Evolutionary conservation across 2,113 vertebrate genomes (phyloP), one percentile per base, ranked within the genome.

Genomic region (Cnemophilus loriae): DNA sequence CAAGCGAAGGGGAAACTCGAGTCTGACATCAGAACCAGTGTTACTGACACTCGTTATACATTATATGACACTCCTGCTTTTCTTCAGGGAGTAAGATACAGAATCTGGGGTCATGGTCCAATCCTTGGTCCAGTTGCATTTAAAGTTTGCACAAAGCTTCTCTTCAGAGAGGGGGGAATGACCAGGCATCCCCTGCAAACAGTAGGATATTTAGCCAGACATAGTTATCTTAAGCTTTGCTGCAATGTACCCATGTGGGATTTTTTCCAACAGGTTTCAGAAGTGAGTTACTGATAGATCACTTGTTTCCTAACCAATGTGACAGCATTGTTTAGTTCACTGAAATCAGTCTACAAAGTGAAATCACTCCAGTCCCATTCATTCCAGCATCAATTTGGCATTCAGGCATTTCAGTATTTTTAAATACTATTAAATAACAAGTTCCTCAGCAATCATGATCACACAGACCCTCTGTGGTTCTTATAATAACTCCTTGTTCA

Each of bases 161-260:
- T 77, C 22, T 73, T 84, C 35, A 46, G 52, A 42, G 26, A 49
- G 15, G 2, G 3, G 7, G 9, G 4, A 65, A 76, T 11, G 14
- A 28, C 24, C 63, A 84, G 69, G 26, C 14, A 61, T 16, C 9
- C 13, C 15, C 32, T 41, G 1, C 27, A 28, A 64, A 8, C 37
- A 6, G 24, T 16, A 55, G 44, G 22, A 28, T 30, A n/a, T 13
- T 59, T 39, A 70, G 16, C 27, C 67, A 88, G 39, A 55, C 13
- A 21, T 8, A 26, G 7, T 20, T 27, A 22, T 10, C 44, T 71
- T 70, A 13, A 68, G 9, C 7, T 76, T 61, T 87, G n/a, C 37
- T 70, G 46, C 5, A 2, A 18, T 37, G 21, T 13, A 49, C 22
- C 9, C 27, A 12, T 0, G 0, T 17, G 23, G 3, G 0, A 4